phyloP scores from a whole-genome alignment of 2,113 vertebrate genomes.

The Cryptomyrus ogoouensis region DNA sequence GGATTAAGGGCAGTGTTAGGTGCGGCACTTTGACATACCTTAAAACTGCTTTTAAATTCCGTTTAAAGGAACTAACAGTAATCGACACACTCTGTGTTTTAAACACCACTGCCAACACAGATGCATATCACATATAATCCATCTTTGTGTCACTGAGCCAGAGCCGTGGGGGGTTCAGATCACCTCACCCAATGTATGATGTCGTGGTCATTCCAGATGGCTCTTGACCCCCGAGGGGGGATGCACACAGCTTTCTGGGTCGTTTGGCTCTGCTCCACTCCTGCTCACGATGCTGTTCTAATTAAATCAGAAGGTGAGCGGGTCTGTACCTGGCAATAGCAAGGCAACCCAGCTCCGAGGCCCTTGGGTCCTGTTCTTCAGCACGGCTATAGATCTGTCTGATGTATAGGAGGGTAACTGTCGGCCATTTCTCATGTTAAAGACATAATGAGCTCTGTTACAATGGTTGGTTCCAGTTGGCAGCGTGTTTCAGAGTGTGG shows the following conservation, averaged over 20 bases:
- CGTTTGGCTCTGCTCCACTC: neutral
- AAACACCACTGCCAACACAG: neutral
- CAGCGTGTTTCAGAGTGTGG: neutral
- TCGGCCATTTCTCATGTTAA: neutral
- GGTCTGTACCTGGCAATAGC: neutral
- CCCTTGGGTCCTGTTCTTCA: neutral
- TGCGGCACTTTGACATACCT: neutral
- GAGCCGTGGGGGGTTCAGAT: neutral
- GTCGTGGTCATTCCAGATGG: neutral
- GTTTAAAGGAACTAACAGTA: neutral
- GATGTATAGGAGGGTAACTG: neutral
- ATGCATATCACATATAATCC: neutral
- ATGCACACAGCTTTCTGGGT: neutral
- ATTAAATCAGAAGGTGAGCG: neutral
- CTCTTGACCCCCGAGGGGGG: neutral
- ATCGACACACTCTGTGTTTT: neutral
- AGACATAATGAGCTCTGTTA: neutral
- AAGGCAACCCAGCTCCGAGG: neutral
- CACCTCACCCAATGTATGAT: neutral
- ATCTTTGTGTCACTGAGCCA: neutral
- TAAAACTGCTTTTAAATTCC: neutral
- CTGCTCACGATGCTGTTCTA: neutral
- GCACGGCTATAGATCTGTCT: neutral
- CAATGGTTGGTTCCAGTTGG: neutral
- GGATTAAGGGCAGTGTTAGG: neutral